phyloP scores from a whole-genome alignment of 2,888 invertebrate species.

The Mimumesa dahlbomi region DNA sequence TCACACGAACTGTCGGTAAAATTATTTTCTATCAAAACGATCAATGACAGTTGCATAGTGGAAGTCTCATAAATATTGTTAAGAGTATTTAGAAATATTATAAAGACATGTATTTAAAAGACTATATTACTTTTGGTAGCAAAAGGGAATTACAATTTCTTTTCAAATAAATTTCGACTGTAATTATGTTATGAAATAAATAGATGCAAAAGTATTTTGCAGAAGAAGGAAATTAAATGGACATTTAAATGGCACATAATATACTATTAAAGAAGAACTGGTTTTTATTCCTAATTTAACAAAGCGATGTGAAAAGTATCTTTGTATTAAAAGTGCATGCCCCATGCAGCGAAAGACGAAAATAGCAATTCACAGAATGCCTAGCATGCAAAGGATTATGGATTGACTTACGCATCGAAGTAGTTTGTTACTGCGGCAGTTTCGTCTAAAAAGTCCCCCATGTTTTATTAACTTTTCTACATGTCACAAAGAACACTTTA shows the following conservation, averaged over 20 bases:
- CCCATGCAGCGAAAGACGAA: neutral
- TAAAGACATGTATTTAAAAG: neutral
- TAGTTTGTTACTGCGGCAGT: conserved; percentile 67
- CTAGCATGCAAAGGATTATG: neutral
- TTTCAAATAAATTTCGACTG: too few relatives aligned
- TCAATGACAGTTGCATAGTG: too few relatives aligned
- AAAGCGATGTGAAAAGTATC: neutral
- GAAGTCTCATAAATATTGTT: too few relatives aligned
- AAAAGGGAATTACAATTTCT: too few relatives aligned
- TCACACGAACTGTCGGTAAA: conserved; percentile 21
- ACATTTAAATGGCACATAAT: neutral
- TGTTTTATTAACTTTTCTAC: conserved; percentile 44
- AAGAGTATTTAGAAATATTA: neutral
- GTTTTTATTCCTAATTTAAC: neutral
- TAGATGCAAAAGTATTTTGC: too few relatives aligned
- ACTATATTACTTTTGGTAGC: too few relatives aligned
- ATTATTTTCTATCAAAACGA: conserved; percentile 4
- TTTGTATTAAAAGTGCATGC: neutral
- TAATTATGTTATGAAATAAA: too few relatives aligned
- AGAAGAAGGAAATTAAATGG: neutral
- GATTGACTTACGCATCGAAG: conserved; percentile 72
- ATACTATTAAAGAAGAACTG: neutral
- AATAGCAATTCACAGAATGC: neutral
- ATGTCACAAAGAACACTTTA: conserved; percentile 27
- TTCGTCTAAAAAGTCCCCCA: conserved; percentile 68